Conservation (phyloP, 2,797 vertebrate genomes). For the Threskiornis aethiopicus region DNA sequence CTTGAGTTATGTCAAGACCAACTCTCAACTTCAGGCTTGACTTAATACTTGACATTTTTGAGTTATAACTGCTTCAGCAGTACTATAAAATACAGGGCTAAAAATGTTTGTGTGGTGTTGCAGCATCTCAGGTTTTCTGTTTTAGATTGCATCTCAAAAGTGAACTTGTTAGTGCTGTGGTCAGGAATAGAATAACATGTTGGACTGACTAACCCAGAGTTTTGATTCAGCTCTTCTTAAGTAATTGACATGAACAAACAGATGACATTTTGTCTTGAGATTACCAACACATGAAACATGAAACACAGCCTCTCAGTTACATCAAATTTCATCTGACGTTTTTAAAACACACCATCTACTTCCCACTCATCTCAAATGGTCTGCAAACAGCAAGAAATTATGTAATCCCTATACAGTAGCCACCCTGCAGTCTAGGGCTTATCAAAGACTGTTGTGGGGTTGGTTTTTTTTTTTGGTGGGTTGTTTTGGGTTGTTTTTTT, state of each 20-base stretch:
- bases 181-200: constrained; percentile 24
- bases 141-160: background rate
- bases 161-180: background rate
- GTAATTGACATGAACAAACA: background rate
- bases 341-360: background rate
- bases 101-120: background rate
- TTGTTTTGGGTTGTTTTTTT: background rate
- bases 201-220: constrained; percentile 7
- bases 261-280: background rate
- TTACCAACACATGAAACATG: background rate
- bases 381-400: background rate
- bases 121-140: background rate
- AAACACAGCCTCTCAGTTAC: background rate
- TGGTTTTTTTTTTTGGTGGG: no score
- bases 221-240: background rate
- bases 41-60: background rate
- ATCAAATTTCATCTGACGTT: background rate
- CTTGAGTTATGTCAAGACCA: background rate
- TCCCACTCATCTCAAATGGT: background rate
- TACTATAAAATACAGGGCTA: background rate
- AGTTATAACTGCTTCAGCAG: background rate
- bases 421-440: background rate
- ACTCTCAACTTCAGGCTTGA: background rate
- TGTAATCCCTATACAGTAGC: background rate
- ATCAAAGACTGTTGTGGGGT: background rate